Conservation (phyloP, 2,797 vertebrate species). For the Momotus momota region DNA sequence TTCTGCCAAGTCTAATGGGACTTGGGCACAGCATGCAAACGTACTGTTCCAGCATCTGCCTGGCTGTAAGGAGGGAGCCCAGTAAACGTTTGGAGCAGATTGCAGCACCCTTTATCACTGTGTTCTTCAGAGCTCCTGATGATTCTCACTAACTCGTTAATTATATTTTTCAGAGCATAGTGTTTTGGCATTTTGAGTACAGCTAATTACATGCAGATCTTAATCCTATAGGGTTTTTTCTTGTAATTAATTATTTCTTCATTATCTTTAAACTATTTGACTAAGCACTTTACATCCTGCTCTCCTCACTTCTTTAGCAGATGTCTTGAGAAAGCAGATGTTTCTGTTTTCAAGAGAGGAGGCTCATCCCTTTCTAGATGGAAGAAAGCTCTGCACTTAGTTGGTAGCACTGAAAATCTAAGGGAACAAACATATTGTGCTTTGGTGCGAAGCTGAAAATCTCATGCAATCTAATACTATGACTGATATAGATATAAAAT, state of each 20-base stretch:
- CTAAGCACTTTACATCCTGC: slow-evolving; percentile 71
- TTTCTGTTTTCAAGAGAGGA: slow-evolving; percentile 61
- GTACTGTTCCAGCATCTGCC: slow-evolving; percentile 10
- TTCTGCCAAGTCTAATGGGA: slow-evolving; percentile 56
- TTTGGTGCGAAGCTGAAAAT: background rate
- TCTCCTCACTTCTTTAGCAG: slow-evolving; percentile 61
- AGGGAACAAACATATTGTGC: background rate
- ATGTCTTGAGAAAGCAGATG: slow-evolving; percentile 75
- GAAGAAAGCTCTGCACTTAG: background rate
- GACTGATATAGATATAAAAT: background rate
- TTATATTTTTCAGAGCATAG: slow-evolving; percentile 66
- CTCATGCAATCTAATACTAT: background rate
- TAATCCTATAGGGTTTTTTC: slow-evolving; percentile 46
- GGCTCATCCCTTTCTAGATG: slow-evolving; percentile 22
- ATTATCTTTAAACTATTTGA: slow-evolving; percentile 71
- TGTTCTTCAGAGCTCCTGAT: no score
- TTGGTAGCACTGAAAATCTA: background rate
- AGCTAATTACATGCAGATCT: slow-evolving; percentile 78
- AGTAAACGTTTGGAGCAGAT: slow-evolving; percentile 57
- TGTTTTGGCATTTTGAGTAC: slow-evolving; percentile 69
- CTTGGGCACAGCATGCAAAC: slow-evolving; percentile 45
- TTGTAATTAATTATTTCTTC: slow-evolving; percentile 78
- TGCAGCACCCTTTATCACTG: slow-evolving; percentile 48
- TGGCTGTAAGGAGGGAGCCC: slow-evolving; percentile 21
- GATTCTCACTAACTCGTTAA: slow-evolving; percentile 47